Conservation (phyloP, 2,797 vertebrate species). For the Cuculus canorus region DNA sequence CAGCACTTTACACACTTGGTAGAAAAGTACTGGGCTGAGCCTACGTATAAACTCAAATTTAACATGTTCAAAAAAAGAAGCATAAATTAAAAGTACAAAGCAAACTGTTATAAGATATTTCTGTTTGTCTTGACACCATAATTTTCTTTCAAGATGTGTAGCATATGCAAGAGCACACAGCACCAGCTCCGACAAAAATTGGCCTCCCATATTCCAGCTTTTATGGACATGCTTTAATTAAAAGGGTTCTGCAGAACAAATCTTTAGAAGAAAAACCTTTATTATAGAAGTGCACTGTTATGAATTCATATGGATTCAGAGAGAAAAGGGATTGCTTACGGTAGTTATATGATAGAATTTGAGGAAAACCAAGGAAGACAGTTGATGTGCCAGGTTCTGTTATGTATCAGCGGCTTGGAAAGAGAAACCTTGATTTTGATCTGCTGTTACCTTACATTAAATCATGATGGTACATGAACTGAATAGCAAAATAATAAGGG, state of each 20-base stretch:
- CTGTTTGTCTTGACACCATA: not conserved
- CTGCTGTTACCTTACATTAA: not conserved
- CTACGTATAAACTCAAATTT: not conserved
- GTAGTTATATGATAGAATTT: not conserved
- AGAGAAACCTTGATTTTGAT: not conserved
- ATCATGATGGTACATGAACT: not conserved
- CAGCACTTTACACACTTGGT: not conserved
- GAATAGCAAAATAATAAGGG: not conserved
- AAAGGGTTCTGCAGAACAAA: not conserved
- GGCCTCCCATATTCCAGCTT: not conserved
- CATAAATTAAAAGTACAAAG: slow-evolving; percentile 13
- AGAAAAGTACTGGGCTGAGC: not conserved
- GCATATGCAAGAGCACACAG: not conserved
- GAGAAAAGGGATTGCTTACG: not conserved
- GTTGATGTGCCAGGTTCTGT: not conserved
- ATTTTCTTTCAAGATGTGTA: slow-evolving; percentile 7
- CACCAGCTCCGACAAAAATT: not conserved
- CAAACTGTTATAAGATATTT: not conserved
- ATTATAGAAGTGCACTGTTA: not conserved
- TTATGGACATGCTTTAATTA: not conserved
- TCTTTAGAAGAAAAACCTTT: not conserved
- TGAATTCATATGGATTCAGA: not conserved
- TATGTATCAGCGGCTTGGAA: not conserved
- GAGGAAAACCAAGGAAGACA: not conserved
- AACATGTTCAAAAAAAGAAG: not conserved